phyloP scores from a whole-genome alignment of 2,888 invertebrate species.

The Hemaris fuciformis region DNA sequence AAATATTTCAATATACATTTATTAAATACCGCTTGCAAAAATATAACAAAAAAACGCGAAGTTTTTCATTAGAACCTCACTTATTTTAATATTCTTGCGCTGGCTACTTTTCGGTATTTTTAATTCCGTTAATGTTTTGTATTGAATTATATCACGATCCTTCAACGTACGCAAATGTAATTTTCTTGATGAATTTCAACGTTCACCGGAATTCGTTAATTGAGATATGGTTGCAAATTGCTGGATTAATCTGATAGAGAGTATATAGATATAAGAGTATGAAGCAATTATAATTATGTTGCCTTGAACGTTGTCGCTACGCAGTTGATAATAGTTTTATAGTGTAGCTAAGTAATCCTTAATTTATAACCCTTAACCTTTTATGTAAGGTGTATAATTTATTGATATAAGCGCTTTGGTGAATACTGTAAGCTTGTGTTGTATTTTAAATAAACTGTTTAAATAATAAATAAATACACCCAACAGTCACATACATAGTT shows the following conservation, averaged over 20 bases:
- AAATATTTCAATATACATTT: not conserved
- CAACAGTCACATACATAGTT: too few relatives aligned
- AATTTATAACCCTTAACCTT: too few relatives aligned
- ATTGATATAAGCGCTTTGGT: too few relatives aligned
- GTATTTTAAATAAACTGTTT: too few relatives aligned
- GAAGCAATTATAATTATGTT: not conserved
- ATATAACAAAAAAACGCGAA: not conserved
- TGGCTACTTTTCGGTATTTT: not conserved
- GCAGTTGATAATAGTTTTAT: too few relatives aligned
- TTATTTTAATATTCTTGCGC: not conserved
- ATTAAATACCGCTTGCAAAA: not conserved
- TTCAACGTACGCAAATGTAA: not conserved
- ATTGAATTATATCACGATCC: not conserved
- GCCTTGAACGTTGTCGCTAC: not conserved
- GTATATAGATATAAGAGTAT: too few relatives aligned
- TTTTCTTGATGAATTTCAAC: slow-evolving; percentile 3
- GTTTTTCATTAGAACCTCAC: not conserved
- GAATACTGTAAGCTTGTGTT: too few relatives aligned
- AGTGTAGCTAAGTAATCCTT: too few relatives aligned
- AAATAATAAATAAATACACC: too few relatives aligned
- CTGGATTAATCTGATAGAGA: not conserved
- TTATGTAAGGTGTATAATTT: too few relatives aligned
- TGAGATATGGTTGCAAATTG: not conserved
- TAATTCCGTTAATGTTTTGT: not conserved
- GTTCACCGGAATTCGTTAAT: not conserved